Evolutionary conservation across 2,888 invertebrate species (phyloP), one percentile per base, ranked within the genome.

Genomic region (Uropetala carovei): DNA sequence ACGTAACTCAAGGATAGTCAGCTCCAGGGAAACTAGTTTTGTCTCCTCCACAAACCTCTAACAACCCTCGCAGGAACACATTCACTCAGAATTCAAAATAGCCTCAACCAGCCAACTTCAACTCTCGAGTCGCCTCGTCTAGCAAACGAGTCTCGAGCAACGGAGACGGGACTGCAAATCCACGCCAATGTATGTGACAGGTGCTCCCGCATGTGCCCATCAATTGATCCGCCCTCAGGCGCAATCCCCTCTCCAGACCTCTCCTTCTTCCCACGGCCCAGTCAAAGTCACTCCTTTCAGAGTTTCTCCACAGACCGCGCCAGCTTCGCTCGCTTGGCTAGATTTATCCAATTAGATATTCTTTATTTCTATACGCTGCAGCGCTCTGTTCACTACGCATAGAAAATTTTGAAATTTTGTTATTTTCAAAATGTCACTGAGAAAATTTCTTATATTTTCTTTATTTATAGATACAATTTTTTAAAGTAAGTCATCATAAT

Each of bases 71-170:
- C 43, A 83, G 89, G 89, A 64, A 64, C 89, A 89, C 64, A 68
- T 89, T 64, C 89, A 56, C 64, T 56, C 89, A 89, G 89, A 89
- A 89, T 89, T 89, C 89, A 89, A 89, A 89, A 89, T 89, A 89
- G 89, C 60, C 86, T 14, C 86, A 16, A 30, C 60, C 27, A 60
- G 86, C 89, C 89, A 43, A 43, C 60, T 60, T 64, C 60, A 43
- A 57, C 83, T 57, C 22, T 75, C 82, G 82, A 56, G 56, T 56
- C 83, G 43, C 83, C 82, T 82, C 82, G 43, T 27, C 22, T 43
- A 27, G 89, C 89, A 89, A 64, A 89, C 89, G 89, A 89, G 89
- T n/a, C 64, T 10, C 89, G 60, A 64, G 83, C 83, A n/a, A 43
- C 43, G 56, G 83, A n/a, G 56, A 83, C 83, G 57, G 64, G 64